Evolutionary conservation across 2,797 vertebrate genomes (phyloP), one percentile per base, ranked within the genome.

Genomic region (Dryobates pubescens): DNA sequence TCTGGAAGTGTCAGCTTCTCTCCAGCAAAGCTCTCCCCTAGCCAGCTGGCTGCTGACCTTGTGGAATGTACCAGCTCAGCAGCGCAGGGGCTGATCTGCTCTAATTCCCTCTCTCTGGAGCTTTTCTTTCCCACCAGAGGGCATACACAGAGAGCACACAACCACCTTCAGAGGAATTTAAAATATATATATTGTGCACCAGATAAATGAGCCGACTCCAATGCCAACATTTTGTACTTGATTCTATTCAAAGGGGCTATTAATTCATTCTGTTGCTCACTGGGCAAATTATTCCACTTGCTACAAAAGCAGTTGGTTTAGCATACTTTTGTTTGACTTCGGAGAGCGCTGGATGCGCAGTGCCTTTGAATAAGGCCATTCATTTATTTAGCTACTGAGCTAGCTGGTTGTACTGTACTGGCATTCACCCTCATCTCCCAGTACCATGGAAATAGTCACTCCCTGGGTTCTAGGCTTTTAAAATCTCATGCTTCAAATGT

Each of bases 41-140:
- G 65, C 63, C 73, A 86, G 73, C 61, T 88, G 82, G 68, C 41
- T 70, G 63, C 71, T 93, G 93, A 93, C 76, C 89, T 72, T 76
- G 63, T 74, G 85, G 43, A 95, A 94, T 73, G 80, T 26, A 77
- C 74, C 10, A 54, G 79, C 87, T 95, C 93, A 94, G 90, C 93
- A 89, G 64, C 70, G 79, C 70, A 81, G 19, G 71, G 57, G 34
- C 73, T 94, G 76, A 96, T 91, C 92, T 90, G 74, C 84, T 79
- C 59, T 59, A 95, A 95, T 96, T 95, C 87, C 49, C 32, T 49
- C 24, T 78, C 88, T 86, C 82, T 57, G 54, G 54, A 89, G 79
- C 77, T 89, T 92, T 91, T 83, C 87, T 92, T 88, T 94, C 82
- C 93, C 92, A 92, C 64, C 93, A 91, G 90, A 95, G 94, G 93